Evolutionary conservation across 2,797 vertebrate genomes (phyloP).

Genomic region (Tachyglossus aculeatus): DNA sequence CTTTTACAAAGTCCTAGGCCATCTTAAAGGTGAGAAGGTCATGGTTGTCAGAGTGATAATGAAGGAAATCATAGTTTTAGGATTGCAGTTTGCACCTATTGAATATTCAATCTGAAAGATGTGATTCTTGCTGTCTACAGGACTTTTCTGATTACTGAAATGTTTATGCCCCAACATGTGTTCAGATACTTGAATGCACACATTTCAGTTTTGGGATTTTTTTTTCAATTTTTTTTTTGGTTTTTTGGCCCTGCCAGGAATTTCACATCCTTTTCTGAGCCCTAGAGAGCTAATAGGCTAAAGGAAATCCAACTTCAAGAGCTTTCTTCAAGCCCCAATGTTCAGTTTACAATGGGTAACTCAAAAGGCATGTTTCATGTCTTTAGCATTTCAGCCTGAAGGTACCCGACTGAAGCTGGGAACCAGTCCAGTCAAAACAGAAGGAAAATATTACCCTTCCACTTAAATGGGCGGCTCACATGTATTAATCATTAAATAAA

Average conservation of each 20-base stretch:
- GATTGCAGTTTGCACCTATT: no score
- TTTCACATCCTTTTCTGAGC: background rate
- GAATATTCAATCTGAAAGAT: no score
- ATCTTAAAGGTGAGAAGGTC: no score
- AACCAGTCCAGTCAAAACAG: constrained; percentile 48
- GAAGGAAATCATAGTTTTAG: no score
- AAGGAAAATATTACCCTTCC: constrained; percentile 48
- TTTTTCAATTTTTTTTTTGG: no score
- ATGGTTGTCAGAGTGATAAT: no score
- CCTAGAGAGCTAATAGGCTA: constrained; percentile 10
- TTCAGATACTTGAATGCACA: no score
- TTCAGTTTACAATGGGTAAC: constrained; percentile 17
- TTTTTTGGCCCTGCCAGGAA: constrained; percentile 10
- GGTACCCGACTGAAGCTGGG: constrained; percentile 44
- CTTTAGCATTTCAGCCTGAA: constrained; percentile 18
- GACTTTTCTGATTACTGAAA: background rate
- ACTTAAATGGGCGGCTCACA: constrained; percentile 46
- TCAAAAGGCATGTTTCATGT: constrained; percentile 34
- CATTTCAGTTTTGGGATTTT: no score
- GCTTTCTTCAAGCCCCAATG: background rate
- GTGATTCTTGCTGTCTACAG: no score
- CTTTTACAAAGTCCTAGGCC: no score
- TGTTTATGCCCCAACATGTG: no score
- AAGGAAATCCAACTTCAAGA: constrained; percentile 13
- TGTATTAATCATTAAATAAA: constrained; percentile 67